These are phyloP conservation scores for Hypanus sabinus DNA, from an alignment of 2,113 vertebrate genomes.

Conservation along the genomic window DNA sequence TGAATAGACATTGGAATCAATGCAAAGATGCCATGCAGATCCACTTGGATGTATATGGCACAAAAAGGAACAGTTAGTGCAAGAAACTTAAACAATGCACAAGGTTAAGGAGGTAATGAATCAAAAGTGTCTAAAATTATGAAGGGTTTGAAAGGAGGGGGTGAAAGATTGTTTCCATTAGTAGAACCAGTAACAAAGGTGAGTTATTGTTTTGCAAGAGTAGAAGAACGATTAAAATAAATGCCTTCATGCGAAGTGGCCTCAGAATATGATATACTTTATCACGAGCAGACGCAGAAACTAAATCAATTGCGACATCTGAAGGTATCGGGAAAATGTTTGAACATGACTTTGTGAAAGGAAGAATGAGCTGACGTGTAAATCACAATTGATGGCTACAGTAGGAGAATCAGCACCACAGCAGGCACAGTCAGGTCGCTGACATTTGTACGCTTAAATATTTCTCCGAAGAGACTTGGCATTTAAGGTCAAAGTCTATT, in stretches of 20 bases:
- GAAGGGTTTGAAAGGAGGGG: not conserved
- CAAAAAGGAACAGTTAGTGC: not conserved
- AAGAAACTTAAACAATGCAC: not conserved
- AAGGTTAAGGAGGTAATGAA: not conserved
- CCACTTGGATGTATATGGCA: not conserved
- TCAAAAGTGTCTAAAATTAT: not conserved
- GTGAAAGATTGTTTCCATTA: no score
- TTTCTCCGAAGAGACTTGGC: not conserved
- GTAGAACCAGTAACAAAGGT: not conserved
- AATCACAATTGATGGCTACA: not conserved
- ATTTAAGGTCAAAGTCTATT: not conserved
- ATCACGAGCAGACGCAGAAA: not conserved
- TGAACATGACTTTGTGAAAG: not conserved
- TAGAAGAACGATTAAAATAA: not conserved
- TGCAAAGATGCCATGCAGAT: not conserved
- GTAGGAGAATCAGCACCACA: not conserved
- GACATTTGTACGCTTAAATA: not conserved
- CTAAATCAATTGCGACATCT: not conserved
- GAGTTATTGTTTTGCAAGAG: not conserved
- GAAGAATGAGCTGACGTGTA: not conserved
- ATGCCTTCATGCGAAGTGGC: not conserved
- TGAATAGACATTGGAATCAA: not conserved
- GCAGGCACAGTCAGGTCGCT: not conserved
- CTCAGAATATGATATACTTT: not conserved
- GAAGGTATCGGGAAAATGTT: not conserved